Base-by-base conservation (phyloP, 1,140 invertebrate genomes). In the Drosophila yakuba region DNA sequence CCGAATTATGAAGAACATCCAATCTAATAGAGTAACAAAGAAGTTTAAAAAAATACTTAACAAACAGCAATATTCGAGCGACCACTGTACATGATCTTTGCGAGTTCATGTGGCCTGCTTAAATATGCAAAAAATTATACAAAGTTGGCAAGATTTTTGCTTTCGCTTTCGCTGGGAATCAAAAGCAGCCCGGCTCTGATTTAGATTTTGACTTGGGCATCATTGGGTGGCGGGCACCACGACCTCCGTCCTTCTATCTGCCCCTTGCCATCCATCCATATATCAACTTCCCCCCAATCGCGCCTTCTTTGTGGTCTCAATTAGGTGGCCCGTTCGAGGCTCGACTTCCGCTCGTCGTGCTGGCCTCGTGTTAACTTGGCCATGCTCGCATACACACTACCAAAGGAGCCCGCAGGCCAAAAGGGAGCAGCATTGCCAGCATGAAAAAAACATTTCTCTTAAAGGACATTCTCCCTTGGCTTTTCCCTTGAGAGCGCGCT, bases 261-360 rank as follows among this genome's bases (percentile, higher is more conserved):
- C 17, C 61, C 56, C 39, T 4, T 20, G 48, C 48, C 48, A 6
- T 36, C 61, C 20, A 41, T 43, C 55, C 60, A 63, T 63, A 63
- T 60, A 60, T 63, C 60, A 51, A 3, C 1, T 4, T 15, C 61
- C 36, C 61, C 36, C 32, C 66, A 28, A 41, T 67, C 60, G 44
- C 64, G 61, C 61, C 64, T 66, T 35, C 69, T 50, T 63, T 75
- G 61, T 77, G 83, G 82, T 86, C 82, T 86, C 82, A 86, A 86
- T 86, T 86, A 86, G 74, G 58, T 57, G 60, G 57, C 41, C 47
- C 64, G 50, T 51, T 67, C 48, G 62, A 69, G 57, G 74, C 61
- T 60, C 63, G 51, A 51, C 67, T 64, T 80, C 58, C 78, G 47
- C 67, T 61, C 57, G 55, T 54, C 45, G 56, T 51, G 32, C 50